Percentiles rank a stretch among this genome's conserved stretches.
These are phyloP conservation scores for Coelopa frigida DNA, from an alignment of 1,140 invertebrate species.

Conservation along the genomic window DNA sequence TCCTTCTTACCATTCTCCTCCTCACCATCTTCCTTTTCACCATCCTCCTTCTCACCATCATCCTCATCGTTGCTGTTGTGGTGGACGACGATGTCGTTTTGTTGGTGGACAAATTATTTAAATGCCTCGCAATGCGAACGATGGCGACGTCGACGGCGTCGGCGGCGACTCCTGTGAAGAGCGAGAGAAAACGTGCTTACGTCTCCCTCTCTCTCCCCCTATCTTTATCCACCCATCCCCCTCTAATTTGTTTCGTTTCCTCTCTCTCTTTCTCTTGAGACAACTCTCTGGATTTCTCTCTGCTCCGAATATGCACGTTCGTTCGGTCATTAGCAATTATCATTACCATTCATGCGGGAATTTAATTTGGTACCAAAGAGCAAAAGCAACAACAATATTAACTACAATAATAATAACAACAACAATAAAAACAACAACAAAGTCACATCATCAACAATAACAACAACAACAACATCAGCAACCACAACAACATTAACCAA, in stretches of 20 bases:
- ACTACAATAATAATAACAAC: neutral
- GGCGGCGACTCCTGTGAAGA: neutral
- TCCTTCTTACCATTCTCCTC: neutral
- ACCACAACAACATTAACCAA: neutral
- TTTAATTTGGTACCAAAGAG: slow-evolving; percentile 9
- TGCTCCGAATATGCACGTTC: neutral
- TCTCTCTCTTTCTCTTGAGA: neutral
- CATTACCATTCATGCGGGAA: slow-evolving; percentile 13
- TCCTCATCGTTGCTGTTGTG: neutral
- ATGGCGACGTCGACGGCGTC: neutral
- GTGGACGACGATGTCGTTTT: neutral
- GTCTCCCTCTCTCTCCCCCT: neutral
- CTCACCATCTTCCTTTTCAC: neutral
- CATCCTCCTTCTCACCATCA: neutral
- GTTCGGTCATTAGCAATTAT: slow-evolving; percentile 14
- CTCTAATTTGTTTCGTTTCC: neutral
- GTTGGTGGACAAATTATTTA: slow-evolving; percentile 12
- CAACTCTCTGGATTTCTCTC: neutral
- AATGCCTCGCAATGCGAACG: neutral
- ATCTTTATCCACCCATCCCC: neutral
- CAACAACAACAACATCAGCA: slow-evolving; percentile 15
- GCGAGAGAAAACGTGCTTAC: too few relatives aligned
- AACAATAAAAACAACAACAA: neutral
- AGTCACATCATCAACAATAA: slow-evolving; percentile 16
- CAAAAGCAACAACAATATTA: too few relatives aligned